Evolutionary conservation across 2,113 vertebrate genomes (phyloP).

Genomic region (Mesembrinibis cayennensis): DNA sequence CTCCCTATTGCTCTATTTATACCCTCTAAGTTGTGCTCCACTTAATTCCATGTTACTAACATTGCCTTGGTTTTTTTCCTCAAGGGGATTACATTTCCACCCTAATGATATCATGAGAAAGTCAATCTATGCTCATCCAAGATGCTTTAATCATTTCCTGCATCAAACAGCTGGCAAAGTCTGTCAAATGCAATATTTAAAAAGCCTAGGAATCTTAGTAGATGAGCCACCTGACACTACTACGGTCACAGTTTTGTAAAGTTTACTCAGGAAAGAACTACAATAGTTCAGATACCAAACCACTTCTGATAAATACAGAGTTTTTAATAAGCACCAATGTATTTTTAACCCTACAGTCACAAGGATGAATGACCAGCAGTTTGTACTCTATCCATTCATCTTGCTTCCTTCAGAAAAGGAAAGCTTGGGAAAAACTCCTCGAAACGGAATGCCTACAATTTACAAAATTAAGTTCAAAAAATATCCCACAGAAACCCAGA

Average conservation of each 20-base stretch:
- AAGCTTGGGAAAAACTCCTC: not conserved
- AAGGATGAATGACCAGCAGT: not conserved
- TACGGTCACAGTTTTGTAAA: not conserved
- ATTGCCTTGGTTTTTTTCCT: not conserved
- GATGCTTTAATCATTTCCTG: not conserved
- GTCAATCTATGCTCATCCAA: not conserved
- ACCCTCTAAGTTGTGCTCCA: not conserved
- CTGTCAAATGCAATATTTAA: not conserved
- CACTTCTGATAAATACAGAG: not conserved
- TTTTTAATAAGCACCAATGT: not conserved
- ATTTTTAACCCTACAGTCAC: not conserved
- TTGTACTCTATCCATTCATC: not conserved
- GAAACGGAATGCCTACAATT: not conserved
- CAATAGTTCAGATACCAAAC: not conserved
- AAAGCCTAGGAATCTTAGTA: not conserved
- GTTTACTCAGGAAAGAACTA: not conserved
- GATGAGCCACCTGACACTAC: not conserved
- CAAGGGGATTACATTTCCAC: not conserved
- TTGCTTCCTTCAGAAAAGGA: not conserved
- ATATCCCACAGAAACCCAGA: not conserved
- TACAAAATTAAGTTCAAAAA: not conserved
- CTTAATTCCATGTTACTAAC: not conserved
- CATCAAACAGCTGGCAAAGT: not conserved
- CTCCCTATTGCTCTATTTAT: not conserved
- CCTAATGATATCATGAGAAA: not conserved